Evolutionary conservation across 2,113 vertebrate genomes (phyloP), one percentile per base, ranked within the genome.

Genomic region (Gobiocypris rarus): DNA sequence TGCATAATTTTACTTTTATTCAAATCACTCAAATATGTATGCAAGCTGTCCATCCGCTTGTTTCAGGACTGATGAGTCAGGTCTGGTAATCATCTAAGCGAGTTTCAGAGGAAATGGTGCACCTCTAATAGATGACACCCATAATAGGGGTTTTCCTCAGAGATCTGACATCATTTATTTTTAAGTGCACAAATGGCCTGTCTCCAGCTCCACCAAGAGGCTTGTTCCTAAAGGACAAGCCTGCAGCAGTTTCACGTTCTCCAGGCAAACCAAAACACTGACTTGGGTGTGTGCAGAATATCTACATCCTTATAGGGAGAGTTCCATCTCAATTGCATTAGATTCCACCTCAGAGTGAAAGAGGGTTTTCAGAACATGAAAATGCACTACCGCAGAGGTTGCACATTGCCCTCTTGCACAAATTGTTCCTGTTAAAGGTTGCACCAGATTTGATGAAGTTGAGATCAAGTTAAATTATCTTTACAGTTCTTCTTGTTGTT

Each of bases 81-180:
- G 26, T 19, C 19, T 15, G 31, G 11, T 41, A 24, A 59, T 59
- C 22, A 15, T 59, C 11, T 9, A 15, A 14, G 19, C 5, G 26
- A 52, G 15, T 75, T 19, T 52, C 24, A 52, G 19, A 77, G 75
- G 75, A 77, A 77, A 77, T 38, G 75, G 19, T 56, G 2, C 56
- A 61, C 56, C 76, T 63, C 76, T 78, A 61, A 61, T 78, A 78
- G 8, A 78, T 45, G 76, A 78, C 56, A 78, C 56, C 38, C 38
- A 61, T 78, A 61, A 78, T 78, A 78, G 76, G n/a, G 76, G 56
- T 45, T 78, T 61, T 78, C 76, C 76, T 63, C n/a, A 19, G 56
- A 61, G 76, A 78, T 61, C 38, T 78, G 56, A 78, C 38, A 26
- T 78, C 34, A 61, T 78, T 78, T 24, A 43, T 78, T 71, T 71